Evolutionary conservation across 1,140 invertebrate genomes (phyloP), one percentile per base, ranked within the genome.

Genomic region (Atta texana): DNA sequence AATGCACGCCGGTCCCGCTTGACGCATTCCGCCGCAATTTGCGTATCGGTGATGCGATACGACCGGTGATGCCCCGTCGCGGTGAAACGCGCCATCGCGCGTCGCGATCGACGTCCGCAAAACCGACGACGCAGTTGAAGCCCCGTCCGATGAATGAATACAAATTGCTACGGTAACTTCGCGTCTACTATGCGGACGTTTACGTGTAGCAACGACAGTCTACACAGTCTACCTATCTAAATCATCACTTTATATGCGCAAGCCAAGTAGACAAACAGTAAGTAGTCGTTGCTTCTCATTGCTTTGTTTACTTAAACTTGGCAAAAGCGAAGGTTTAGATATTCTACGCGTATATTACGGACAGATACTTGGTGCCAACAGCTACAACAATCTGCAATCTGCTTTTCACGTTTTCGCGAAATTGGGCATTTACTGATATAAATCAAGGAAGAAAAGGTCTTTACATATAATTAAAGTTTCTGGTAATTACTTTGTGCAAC

Each of bases 201-300:
- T 34, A 61, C 68, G 39, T 84, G 57, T 74, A 74, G 63, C 80
- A 68, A 68, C 55, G 80, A 28, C 78, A 34, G 39, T 84, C 69
- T 61, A 84, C 55, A 49, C 12, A 39, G 24, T 24, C 24, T 63
- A 74, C 69, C 55, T 74, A 74, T 74, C 80, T 74, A 84, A 84
- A 84, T 74, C 80, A 84, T 84, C 80, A 84, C 80, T 84, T 84
- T 84, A 75, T 84, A 84, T 84, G 55, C 55, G 80, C 80, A 61
- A 75, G 39, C 55, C 69, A 74, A 74, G 80, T 74, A 84, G 68
- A 74, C 28, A 49, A 84, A 75, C 80, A 61, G 51, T 81, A 71
- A 71, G 64, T 71, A 71, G 64, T 74, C 80, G 66, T 59, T 49
- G 80, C 39, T 75, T 75, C 55, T 63, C 80, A 74, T 84, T 84